Evolutionary conservation across 2,113 vertebrate species (phyloP).

Genomic region (Prionailurus viverrinus): DNA sequence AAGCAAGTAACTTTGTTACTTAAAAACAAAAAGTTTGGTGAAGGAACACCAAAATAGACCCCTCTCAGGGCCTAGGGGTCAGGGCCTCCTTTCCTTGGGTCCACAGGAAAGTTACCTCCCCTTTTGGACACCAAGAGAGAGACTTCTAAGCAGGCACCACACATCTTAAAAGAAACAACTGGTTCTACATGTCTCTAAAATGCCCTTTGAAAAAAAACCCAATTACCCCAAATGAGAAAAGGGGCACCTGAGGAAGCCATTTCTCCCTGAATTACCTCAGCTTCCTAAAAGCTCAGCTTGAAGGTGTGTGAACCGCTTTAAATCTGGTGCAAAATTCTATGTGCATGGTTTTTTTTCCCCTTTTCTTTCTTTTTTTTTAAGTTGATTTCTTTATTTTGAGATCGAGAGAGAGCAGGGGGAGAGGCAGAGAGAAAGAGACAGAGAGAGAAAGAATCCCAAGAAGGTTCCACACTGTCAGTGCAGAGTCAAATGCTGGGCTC

Average conservation of each 20-base stretch:
- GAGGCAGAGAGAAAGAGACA: too few relatives aligned
- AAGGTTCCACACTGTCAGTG: too few relatives aligned
- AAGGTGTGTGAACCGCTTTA: accelerated
- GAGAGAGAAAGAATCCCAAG: too few relatives aligned
- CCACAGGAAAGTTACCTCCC: background rate
- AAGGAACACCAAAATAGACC: background rate
- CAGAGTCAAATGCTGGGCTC: too few relatives aligned
- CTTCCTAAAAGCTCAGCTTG: background rate
- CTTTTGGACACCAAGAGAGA: background rate
- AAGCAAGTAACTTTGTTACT: too few relatives aligned
- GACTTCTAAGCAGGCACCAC: background rate
- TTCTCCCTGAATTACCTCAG: background rate
- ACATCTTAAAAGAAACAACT: background rate
- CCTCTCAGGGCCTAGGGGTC: background rate
- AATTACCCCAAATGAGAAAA: background rate
- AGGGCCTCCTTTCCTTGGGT: background rate
- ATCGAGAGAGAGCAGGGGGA: too few relatives aligned
- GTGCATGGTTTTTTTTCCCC: background rate
- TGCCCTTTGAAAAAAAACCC: background rate
- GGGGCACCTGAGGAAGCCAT: background rate
- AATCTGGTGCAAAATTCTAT: background rate
- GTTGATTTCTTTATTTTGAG: too few relatives aligned
- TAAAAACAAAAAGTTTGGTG: too few relatives aligned
- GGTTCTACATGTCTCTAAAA: background rate
- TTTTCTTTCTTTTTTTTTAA: too few relatives aligned